Evolutionary conservation across 1,140 invertebrate genomes (phyloP).

Genomic region (Mizuhopecten yessoensis): DNA sequence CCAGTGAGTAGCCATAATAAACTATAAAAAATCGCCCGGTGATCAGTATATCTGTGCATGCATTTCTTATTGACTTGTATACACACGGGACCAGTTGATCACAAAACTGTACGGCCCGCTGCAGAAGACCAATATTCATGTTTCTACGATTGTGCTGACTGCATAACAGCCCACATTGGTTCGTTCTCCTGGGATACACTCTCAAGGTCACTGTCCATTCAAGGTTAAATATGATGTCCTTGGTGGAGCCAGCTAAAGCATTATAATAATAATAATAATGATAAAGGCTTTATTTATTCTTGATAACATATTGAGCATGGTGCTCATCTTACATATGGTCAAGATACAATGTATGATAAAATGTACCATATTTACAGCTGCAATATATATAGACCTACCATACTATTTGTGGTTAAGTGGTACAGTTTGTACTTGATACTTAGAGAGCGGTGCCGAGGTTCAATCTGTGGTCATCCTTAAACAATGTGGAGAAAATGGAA

Average conservation of each 20-base stretch:
- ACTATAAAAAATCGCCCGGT: background rate
- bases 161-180: background rate
- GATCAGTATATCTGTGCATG: background rate
- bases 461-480: background rate
- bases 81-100: background rate
- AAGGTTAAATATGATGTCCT: too few species aligned
- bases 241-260: too few species aligned
- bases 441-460: background rate
- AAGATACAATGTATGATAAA: too few species aligned
- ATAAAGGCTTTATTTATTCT: too few species aligned
- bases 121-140: background rate
- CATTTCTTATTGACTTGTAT: slow-evolving; percentile 6
- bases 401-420: too few species aligned
- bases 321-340: too few species aligned
- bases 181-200: background rate
- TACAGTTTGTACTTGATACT: too few species aligned
- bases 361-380: too few species aligned
- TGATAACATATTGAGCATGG: too few species aligned
- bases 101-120: background rate
- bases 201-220: background rate
- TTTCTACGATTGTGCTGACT: background rate
- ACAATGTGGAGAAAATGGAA: background rate
- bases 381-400: too few species aligned
- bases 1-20: background rate
- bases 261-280: too few species aligned